Conservation (phyloP, 2,888 invertebrate species). For the Cantharis lateralis region DNA sequence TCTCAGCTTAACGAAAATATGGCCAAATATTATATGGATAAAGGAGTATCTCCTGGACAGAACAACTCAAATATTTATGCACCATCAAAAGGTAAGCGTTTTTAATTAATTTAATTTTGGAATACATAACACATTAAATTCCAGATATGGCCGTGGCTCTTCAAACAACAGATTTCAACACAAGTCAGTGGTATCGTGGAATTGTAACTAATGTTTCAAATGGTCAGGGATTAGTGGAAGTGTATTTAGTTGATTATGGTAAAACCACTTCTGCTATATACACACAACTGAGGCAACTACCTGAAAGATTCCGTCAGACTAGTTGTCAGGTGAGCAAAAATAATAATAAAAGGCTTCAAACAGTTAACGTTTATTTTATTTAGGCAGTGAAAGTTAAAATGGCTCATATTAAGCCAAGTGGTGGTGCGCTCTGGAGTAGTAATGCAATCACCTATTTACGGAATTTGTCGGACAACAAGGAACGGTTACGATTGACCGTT, state of each 20-base stretch:
- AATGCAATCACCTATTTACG: slow-evolving; percentile 51
- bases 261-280: slow-evolving; percentile 57
- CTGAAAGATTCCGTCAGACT: slow-evolving; percentile 44
- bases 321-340: slow-evolving; percentile 44
- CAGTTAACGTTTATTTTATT: slow-evolving; percentile 20
- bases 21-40: slow-evolving; percentile 39
- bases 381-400: slow-evolving; percentile 55
- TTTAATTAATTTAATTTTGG: too few species aligned
- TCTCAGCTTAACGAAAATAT: slow-evolving; percentile 38
- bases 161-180: slow-evolving; percentile 45
- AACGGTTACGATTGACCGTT: slow-evolving; percentile 52
- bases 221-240: slow-evolving; percentile 57
- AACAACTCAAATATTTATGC: slow-evolving; percentile 35
- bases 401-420: slow-evolving; percentile 56
- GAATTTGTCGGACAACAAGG: slow-evolving; percentile 47
- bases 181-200: slow-evolving; percentile 65
- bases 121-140: slow-evolving; percentile 25
- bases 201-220: slow-evolving; percentile 57
- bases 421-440: slow-evolving; percentile 50
- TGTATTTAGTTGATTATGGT: slow-evolving; percentile 70
- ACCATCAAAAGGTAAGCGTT: slow-evolving; percentile 42
- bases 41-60: not conserved
- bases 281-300: slow-evolving; percentile 59
- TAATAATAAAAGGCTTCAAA: not conserved
- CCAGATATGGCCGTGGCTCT: slow-evolving; percentile 63